These are phyloP conservation scores for Vandiemenella viatica DNA, from an alignment of 2,888 invertebrate species.

Conservation along the genomic window DNA sequence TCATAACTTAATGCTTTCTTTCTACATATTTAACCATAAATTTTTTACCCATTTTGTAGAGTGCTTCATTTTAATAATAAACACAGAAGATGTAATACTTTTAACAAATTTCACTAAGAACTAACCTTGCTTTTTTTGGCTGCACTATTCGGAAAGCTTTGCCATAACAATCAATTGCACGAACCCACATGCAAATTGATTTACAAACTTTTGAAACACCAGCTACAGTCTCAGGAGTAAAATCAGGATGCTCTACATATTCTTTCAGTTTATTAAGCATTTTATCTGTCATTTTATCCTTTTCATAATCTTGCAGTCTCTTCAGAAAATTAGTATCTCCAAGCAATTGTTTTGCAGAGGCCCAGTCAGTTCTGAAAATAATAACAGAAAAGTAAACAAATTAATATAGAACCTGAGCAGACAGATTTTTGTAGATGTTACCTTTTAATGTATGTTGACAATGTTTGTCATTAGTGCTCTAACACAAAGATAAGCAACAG, in stretches of 20 bases:
- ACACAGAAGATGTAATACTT: too few relatives aligned
- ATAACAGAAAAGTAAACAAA: not conserved
- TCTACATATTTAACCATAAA: too few relatives aligned
- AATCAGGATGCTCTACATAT: slow-evolving; percentile 75
- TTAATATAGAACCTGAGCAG: too few relatives aligned
- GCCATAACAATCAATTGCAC: slow-evolving; percentile 78
- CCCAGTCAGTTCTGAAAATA: slow-evolving; percentile 65
- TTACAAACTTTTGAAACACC: slow-evolving; percentile 78
- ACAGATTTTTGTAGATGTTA: too few relatives aligned
- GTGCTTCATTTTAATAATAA: too few relatives aligned
- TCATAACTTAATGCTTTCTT: too few relatives aligned
- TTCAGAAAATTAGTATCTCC: slow-evolving; percentile 73
- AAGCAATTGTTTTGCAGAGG: slow-evolving; percentile 61
- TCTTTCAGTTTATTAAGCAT: slow-evolving; percentile 60
- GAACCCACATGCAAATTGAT: slow-evolving; percentile 85
- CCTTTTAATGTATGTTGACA: too few relatives aligned
- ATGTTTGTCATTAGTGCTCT: too few relatives aligned
- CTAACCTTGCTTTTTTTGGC: slow-evolving; percentile 71
- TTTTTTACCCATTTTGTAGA: too few relatives aligned
- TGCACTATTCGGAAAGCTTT: slow-evolving; percentile 76
- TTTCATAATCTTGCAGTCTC: slow-evolving; percentile 68
- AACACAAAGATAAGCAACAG: too few relatives aligned
- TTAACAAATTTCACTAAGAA: too few relatives aligned
- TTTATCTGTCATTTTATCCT: slow-evolving; percentile 67
- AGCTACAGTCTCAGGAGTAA: slow-evolving; percentile 67